Base-by-base conservation (phyloP, 1,140 invertebrate genomes). In the Hyles euphorbiae region DNA sequence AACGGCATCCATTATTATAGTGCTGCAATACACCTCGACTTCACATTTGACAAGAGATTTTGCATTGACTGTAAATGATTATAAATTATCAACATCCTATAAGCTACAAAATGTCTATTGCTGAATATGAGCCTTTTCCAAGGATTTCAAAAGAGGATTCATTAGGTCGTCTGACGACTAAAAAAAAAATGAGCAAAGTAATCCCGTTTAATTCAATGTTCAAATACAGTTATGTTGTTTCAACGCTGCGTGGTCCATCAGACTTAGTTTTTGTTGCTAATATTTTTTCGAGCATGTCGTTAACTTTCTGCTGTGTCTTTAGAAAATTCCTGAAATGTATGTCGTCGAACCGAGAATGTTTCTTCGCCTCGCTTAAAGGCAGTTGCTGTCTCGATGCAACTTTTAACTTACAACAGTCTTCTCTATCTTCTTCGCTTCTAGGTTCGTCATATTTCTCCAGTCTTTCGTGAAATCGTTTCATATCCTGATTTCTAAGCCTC, bases 271-370 rank as follows among this genome's bases (percentile, higher is more conserved):
- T 75, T 5, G 65, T 65, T 2, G 76, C 72, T n/a, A 88, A 60
- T 56, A 87, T 79, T 55, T 54, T 74, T 56, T 83, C 81, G 1
- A 88, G 65, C 73, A 88, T 85, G 45, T 76, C 74, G 4, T 79
- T 88, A 1, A 88, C 85, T 63, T 82, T 85, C 49, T 88, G 72
- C 61, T 88, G 85, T 0, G 81, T 78, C 61, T 79, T 79, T 4
- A 88, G 53, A 46, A 87, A 84, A 48, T 83, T 83, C 36, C 61
- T 75, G 12, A 84, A 87, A 53, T 80, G 78, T 7, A 71, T 63
- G 12, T 83, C 82, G 45, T 83, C 75, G 12, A 74, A 75, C 3
- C 34, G 55, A 3, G 63, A 44, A 2, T 63, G 61, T 43, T 64
- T 65, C 45, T 77, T 82, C 36, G 68, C 56, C n/a, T 72, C 56